Evolutionary conservation across 2,888 invertebrate species (phyloP).

Genomic region (Acleris emargana): DNA sequence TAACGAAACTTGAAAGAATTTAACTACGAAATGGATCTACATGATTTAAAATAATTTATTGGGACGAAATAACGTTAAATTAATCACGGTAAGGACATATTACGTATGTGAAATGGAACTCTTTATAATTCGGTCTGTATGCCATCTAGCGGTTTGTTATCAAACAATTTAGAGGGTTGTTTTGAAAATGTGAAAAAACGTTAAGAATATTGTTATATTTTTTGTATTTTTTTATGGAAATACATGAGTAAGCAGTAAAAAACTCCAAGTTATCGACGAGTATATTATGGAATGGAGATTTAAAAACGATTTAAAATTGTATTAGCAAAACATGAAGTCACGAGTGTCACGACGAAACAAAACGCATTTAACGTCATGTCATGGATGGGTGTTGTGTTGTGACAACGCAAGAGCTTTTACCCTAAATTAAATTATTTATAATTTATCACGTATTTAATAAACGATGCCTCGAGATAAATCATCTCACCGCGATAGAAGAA

Average conservation of each 20-base stretch:
- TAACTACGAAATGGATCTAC: no score
- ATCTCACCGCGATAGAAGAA: constrained; percentile 70
- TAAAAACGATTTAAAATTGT: no score
- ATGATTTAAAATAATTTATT: no score
- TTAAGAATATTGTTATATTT: neutral
- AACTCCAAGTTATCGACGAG: no score
- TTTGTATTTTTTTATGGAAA: neutral
- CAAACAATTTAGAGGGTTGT: neutral
- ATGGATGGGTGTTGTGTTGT: neutral
- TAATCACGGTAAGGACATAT: no score
- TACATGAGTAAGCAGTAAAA: neutral
- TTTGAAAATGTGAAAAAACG: constrained; percentile 1
- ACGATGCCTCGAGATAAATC: constrained; percentile 76
- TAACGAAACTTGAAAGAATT: no score
- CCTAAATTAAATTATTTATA: neutral
- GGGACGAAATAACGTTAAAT: no score
- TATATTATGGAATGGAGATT: no score
- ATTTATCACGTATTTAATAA: neutral
- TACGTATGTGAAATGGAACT: neutral
- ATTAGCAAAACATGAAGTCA: no score
- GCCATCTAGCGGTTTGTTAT: constrained; percentile 16
- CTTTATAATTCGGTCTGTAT: neutral
- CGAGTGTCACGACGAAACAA: no score
- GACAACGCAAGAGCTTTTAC: neutral
- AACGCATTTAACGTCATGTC: no score